Base-by-base conservation (phyloP, 2,113 vertebrate species). In the Poeciliopsis retropinna region DNA sequence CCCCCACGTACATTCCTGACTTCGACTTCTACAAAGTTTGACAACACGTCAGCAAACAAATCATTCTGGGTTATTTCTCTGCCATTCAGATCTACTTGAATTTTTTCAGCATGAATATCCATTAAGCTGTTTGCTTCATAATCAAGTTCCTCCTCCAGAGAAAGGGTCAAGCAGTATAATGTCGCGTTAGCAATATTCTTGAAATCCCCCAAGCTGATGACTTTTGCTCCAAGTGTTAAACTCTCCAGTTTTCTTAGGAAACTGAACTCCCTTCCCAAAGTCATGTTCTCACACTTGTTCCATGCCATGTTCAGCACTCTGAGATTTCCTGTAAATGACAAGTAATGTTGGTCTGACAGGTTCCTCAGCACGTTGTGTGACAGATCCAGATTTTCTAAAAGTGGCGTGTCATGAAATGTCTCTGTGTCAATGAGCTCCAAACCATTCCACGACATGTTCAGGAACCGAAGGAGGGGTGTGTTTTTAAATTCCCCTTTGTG, bases 371-470 rank as follows among this genome's bases (percentile, higher is more conserved):
- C 68, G 80, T 99, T 98, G 92, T 96, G 91, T 3, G 96, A 97
- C 68, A 98, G 79, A 84, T 98, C 96, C 76, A 97, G 89, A 63
- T 92, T 75, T 82, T 95, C 75, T 72, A 98, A 86, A 47, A 91
- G 54, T 15, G 85, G 65, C 2, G 95, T 97, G 75, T 92, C 88
- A 31, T 74, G 60, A 60, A 99, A 97, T n/a, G 93, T 80, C 51
- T 83, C 89, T 0, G 83, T 70, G 51, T 96, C 76, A 2, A 97
- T 85, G 2, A 87, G 27, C 0, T 44, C 87, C 71, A 98, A 87
- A 64, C 51, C 8, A 29, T 98, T 98, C 89, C 95, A 80, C 67
- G 96, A 96, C 63, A 97, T 44, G 76, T 95, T 95, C 62, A 98
- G 93, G 75, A 92, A 76, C 76, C 47, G 91, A 30, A 99, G 92